Evolutionary conservation across 2,113 vertebrate species (phyloP).

Genomic region (Amphiprion percula): DNA sequence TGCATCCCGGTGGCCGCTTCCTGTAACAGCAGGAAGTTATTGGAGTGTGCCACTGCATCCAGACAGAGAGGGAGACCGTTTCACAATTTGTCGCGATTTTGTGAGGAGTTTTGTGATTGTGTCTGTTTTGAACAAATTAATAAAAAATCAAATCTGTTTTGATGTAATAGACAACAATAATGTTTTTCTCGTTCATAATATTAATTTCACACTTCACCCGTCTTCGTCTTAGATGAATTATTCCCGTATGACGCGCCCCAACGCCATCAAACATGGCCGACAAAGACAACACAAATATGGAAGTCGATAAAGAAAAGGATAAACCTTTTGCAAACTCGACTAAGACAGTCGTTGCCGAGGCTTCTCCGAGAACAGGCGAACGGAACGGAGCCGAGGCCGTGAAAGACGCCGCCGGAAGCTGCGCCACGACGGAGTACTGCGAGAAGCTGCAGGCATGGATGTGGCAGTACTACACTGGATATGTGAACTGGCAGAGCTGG

Average conservation of each 20-base stretch:
- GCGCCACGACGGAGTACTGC: conserved; percentile 88
- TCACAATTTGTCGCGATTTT: background rate
- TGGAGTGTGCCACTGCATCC: conserved; percentile 50
- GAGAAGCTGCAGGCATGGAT: conserved; percentile 94
- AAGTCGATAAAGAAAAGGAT: conserved; percentile 53
- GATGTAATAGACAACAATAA: fast-evolving
- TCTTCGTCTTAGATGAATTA: background rate
- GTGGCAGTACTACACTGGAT: conserved; percentile 94
- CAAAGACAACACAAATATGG: conserved; percentile 70
- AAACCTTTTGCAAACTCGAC: conserved; percentile 16
- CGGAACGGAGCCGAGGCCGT: background rate
- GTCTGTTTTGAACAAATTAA: background rate
- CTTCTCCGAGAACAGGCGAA: background rate
- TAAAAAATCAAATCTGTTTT: background rate
- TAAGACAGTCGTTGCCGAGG: conserved; percentile 18
- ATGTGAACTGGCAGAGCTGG: conserved; percentile 92
- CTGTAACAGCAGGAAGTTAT: background rate
- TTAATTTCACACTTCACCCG: no score
- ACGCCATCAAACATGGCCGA: conserved; percentile 82
- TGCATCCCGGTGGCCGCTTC: conserved; percentile 22
- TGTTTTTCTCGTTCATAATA: background rate
- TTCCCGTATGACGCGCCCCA: conserved; percentile 39
- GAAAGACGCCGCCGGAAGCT: conserved; percentile 9
- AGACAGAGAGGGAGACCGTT: background rate
- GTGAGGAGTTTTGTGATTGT: background rate